phyloP scores from a whole-genome alignment of 2,888 invertebrate genomes.

The Branchellion lobata region DNA sequence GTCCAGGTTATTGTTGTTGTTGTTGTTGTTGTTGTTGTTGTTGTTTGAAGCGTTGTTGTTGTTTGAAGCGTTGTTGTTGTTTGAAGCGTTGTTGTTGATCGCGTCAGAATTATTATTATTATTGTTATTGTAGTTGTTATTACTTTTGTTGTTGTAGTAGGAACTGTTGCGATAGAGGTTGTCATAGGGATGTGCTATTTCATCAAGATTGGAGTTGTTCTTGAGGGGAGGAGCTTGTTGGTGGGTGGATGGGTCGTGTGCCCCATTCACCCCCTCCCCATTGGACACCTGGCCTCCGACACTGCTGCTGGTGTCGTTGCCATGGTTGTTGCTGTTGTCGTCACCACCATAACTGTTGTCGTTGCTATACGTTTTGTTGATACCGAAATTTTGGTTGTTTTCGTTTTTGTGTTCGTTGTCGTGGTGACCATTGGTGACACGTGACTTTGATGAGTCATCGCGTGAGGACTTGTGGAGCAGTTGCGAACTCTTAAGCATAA shows the following conservation, averaged over 20 bases:
- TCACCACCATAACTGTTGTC: not conserved
- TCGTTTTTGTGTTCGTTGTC: too few relatives aligned
- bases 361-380: not conserved
- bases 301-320: not conserved
- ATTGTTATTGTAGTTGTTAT: not conserved
- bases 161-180: constrained; percentile 5
- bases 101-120: not conserved
- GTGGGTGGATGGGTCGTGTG: too few relatives aligned
- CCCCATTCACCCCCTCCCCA: not conserved
- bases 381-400: not conserved
- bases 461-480: too few relatives aligned
- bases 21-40: not conserved
- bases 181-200: not conserved
- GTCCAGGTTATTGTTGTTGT: not conserved
- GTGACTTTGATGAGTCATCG: too few relatives aligned
- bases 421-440: too few relatives aligned
- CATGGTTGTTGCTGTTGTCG: not conserved
- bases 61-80: not conserved
- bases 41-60: not conserved
- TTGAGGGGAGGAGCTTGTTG: not conserved
- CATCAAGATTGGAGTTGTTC: not conserved
- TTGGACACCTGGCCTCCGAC: too few relatives aligned
- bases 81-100: not conserved
- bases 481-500: not conserved
- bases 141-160: constrained; percentile 6